These are phyloP conservation scores for Nipponia nippon DNA, from an alignment of 2,113 vertebrate genomes.

Conservation along the genomic window DNA sequence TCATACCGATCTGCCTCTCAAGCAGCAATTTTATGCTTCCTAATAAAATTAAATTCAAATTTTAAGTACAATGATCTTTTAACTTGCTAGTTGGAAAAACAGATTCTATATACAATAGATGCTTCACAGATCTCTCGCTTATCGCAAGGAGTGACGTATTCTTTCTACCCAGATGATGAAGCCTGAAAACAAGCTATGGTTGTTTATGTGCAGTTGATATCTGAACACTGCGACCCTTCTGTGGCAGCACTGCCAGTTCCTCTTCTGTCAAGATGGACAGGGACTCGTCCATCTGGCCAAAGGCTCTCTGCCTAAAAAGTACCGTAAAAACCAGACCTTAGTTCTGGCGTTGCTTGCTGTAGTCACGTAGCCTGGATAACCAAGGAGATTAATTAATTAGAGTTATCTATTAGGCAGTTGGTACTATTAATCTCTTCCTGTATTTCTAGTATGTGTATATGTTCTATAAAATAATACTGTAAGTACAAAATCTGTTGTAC, in stretches of 20 bases:
- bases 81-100: background rate
- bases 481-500: background rate
- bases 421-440: background rate
- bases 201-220: background rate
- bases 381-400: background rate
- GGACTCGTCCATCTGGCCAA: background rate
- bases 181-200: background rate
- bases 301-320: background rate
- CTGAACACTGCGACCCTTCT: background rate
- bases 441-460: background rate
- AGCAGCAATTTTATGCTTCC: background rate
- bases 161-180: background rate
- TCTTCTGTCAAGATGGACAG: background rate
- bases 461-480: background rate
- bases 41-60: constrained; percentile 1
- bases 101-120: background rate
- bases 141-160: background rate
- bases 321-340: background rate
- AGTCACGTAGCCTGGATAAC: background rate
- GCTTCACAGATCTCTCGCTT: background rate
- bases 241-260: background rate
- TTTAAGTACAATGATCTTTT: background rate
- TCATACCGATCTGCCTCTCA: background rate
- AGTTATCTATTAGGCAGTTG: background rate
- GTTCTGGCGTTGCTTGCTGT: background rate